Evolutionary conservation across 2,113 vertebrate species (phyloP).

Genomic region (Nymphicus hollandicus): DNA sequence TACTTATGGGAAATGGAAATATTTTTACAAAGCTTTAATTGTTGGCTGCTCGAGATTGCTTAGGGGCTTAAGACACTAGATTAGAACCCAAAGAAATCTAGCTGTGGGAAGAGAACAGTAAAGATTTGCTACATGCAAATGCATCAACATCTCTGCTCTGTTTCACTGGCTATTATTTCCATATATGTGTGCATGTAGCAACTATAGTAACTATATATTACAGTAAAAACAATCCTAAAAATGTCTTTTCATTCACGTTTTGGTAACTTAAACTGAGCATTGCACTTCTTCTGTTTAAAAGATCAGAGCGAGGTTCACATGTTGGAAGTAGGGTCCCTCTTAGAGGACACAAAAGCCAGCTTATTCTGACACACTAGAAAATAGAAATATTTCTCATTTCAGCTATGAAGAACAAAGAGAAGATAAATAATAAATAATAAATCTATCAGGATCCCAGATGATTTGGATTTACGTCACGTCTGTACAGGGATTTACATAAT

Average conservation of each 20-base stretch:
- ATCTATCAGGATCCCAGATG: neutral
- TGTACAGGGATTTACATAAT: neutral
- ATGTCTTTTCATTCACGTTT: neutral
- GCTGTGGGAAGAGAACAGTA: neutral
- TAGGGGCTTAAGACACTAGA: neutral
- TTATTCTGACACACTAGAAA: neutral
- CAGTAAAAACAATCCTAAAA: neutral
- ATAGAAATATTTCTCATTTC: neutral
- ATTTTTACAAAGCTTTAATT: neutral
- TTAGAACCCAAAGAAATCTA: neutral
- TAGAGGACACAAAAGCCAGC: neutral
- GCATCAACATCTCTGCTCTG: neutral
- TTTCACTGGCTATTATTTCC: neutral
- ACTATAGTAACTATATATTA: neutral
- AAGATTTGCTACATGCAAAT: neutral
- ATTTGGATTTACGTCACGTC: neutral
- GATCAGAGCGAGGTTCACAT: neutral
- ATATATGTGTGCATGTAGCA: neutral
- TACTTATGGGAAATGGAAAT: neutral
- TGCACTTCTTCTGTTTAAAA: neutral
- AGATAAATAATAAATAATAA: no score
- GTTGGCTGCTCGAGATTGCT: neutral
- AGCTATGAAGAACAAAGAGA: neutral
- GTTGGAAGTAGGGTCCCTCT: neutral
- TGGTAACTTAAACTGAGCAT: neutral